Percentiles rank a stretch among this genome's conserved stretches.
Evolutionary conservation across 2,797 vertebrate genomes (phyloP).

Genomic region (Heteromormyrus szaboi): DNA sequence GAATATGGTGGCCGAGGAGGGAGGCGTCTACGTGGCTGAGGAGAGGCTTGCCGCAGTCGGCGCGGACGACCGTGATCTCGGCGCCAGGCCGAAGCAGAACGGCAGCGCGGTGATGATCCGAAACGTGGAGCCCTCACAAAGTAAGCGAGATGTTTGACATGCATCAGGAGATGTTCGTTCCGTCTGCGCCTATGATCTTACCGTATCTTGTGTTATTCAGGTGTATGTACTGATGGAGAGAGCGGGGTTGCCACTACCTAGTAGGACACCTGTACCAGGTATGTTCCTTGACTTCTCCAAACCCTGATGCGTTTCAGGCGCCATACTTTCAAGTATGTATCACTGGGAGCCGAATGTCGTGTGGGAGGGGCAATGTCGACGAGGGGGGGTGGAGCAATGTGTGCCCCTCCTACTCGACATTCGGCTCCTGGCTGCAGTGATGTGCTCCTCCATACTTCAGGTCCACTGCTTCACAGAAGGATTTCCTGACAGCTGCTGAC

Average conservation of each 20-base stretch:
- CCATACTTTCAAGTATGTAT: background rate
- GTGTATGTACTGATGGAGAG: background rate
- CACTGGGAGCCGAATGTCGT: too few relatives aligned
- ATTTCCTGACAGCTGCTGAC: background rate
- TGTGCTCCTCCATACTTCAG: background rate
- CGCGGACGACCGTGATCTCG: slow-evolving; percentile 47
- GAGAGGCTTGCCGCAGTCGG: slow-evolving; percentile 34
- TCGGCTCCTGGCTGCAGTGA: background rate
- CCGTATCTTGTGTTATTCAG: background rate
- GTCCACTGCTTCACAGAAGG: background rate
- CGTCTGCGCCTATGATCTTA: background rate
- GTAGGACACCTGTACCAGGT: background rate
- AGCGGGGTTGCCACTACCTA: background rate
- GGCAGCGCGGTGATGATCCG: slow-evolving; percentile 43
- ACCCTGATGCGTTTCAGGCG: background rate
- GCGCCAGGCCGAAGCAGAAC: slow-evolving; percentile 61
- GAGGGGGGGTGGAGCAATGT: too few relatives aligned
- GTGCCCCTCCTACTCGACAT: background rate
- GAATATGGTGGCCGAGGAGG: slow-evolving; percentile 61
- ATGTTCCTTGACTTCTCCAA: background rate
- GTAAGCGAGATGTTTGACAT: slow-evolving; percentile 44
- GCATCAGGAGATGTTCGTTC: background rate
- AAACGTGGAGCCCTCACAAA: slow-evolving; percentile 38
- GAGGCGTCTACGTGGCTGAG: slow-evolving; percentile 42
- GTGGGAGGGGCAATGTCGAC: background rate